Evolutionary conservation across 2,797 vertebrate species (phyloP).

Genomic region (Sebastiscus tertius): DNA sequence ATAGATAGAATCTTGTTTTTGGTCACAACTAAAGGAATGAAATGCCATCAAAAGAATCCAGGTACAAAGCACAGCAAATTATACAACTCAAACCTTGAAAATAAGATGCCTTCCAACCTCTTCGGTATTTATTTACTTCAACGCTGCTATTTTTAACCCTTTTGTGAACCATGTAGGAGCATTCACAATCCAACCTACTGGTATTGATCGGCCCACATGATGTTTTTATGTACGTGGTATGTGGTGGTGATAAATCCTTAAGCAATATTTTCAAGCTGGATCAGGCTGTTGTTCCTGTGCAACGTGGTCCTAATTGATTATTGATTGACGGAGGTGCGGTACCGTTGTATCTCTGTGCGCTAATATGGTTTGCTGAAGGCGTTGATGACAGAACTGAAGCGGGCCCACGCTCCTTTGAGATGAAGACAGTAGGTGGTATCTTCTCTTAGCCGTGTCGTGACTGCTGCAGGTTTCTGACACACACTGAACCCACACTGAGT

Average conservation of each 20-base stretch:
- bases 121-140: not conserved
- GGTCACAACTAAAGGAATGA: not conserved
- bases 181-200: not conserved
- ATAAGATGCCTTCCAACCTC: not conserved
- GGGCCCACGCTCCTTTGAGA: not conserved
- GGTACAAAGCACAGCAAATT: not conserved
- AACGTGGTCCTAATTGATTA: constrained; percentile 43
- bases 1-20: not conserved
- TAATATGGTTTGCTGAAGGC: constrained; percentile 18
- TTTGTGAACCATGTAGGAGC: not conserved
- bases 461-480: constrained; percentile 1
- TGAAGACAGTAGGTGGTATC: not conserved
- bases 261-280: constrained; percentile 10
- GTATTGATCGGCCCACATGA: constrained; percentile 18
- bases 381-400: not conserved
- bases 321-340: constrained; percentile 35
- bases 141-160: not conserved
- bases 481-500: not conserved
- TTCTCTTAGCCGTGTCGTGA: not conserved
- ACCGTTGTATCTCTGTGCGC: not conserved
- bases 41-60: not conserved
- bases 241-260: constrained; percentile 26
- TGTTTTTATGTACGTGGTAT: constrained; percentile 22
- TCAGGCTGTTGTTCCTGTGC: not conserved
- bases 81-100: not conserved